phyloP scores from a whole-genome alignment of 2,888 invertebrate species.

The Andrena hattorfiana region DNA sequence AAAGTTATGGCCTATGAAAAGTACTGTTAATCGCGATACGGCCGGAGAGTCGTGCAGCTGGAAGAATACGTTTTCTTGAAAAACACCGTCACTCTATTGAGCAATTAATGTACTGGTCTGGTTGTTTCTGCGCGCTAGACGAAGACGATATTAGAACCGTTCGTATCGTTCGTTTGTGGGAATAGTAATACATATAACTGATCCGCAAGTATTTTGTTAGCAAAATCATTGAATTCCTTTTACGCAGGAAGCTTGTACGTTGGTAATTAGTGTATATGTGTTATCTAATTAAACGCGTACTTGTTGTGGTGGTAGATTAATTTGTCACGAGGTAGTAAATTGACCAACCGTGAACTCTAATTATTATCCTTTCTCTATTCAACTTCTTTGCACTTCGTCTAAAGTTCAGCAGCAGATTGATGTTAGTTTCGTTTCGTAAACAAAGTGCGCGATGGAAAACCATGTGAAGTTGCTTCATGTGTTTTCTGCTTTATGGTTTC shows the following conservation, averaged over 20 bases:
- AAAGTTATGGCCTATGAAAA: slow-evolving; percentile 60
- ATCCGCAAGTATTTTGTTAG: too few species aligned
- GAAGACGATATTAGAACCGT: background rate
- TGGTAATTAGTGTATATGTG: too few species aligned
- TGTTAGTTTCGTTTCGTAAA: too few species aligned
- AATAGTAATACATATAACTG: background rate
- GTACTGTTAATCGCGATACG: slow-evolving; percentile 58
- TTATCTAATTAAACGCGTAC: too few species aligned
- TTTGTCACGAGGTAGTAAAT: too few species aligned
- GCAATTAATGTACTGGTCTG: background rate
- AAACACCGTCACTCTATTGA: background rate
- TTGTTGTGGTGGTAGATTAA: too few species aligned
- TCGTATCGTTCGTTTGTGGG: background rate
- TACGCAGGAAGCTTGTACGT: too few species aligned
- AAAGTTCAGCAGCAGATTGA: too few species aligned
- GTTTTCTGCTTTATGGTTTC: slow-evolving; percentile 19
- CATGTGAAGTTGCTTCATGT: background rate
- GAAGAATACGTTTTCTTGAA: slow-evolving; percentile 28
- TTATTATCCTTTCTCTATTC: background rate
- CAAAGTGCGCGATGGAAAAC: background rate
- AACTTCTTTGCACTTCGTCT: too few species aligned
- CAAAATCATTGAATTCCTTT: too few species aligned
- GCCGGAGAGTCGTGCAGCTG: slow-evolving; percentile 14
- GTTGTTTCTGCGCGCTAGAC: background rate
- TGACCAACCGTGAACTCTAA: background rate